These are phyloP conservation scores for Lepilemur septentrionalis DNA, from an alignment of 2,797 vertebrate species.

Conservation along the genomic window DNA sequence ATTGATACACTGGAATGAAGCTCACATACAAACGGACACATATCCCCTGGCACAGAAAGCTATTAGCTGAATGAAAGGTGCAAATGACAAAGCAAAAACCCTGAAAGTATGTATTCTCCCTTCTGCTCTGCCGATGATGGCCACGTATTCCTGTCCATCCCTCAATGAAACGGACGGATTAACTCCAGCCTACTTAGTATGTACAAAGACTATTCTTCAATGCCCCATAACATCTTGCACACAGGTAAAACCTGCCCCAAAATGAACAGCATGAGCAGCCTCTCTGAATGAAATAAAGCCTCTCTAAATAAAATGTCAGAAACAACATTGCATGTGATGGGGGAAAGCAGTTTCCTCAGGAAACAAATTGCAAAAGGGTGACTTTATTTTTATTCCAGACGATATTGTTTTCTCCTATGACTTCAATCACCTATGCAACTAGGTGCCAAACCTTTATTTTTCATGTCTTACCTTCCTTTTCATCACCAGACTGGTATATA, in stretches of 20 bases:
- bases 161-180: not conserved
- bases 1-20: not conserved
- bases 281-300: not conserved
- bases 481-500: not conserved
- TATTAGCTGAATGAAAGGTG: not conserved
- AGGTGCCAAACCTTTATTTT: not conserved
- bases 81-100: not conserved
- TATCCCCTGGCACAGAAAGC: not conserved
- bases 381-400: slow-evolving; percentile 8
- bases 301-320: not conserved
- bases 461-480: not conserved
- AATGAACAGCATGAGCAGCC: not conserved
- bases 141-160: not conserved
- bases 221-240: not conserved
- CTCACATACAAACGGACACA: not conserved
- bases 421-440: not conserved
- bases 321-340: not conserved
- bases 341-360: not conserved
- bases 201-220: not conserved
- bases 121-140: not conserved
- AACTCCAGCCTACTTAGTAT: not conserved
- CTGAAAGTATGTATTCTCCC: not conserved
- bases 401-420: not conserved
- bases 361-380: not conserved
- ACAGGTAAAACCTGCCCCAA: not conserved